These are phyloP conservation scores for Nemotelus nigrinus DNA, from an alignment of 2,888 invertebrate genomes.

Conservation along the genomic window DNA sequence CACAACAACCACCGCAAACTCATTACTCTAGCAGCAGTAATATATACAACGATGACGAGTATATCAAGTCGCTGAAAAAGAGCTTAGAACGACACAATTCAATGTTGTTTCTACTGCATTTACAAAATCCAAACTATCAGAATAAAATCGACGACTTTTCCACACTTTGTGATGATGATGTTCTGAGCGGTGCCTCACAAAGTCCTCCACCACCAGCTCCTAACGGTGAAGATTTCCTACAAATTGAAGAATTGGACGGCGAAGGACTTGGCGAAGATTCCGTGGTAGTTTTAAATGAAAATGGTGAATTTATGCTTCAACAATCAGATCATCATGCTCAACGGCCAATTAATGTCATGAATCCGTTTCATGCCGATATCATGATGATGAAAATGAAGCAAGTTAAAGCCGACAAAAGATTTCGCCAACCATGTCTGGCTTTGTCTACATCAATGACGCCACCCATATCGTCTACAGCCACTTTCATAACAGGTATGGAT, in stretches of 20 bases:
- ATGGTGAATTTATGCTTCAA: conserved; percentile 29
- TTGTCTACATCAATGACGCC: conserved; percentile 5
- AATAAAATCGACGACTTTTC: conserved; percentile 55
- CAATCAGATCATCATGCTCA: conserved; percentile 47
- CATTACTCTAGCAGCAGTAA: conserved; percentile 55
- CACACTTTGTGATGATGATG: conserved; percentile 55
- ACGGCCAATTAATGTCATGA: conserved; percentile 51
- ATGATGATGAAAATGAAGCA: conserved; percentile 52
- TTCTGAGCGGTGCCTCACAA: conserved; percentile 66
- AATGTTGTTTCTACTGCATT: conserved; percentile 62
- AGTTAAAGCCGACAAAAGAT: conserved; percentile 37
- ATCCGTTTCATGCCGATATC: conserved; percentile 57
- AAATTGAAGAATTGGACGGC: not conserved
- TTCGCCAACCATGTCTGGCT: conserved; percentile 55
- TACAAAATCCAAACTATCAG: conserved; percentile 62
- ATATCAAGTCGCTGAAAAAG: conserved; percentile 61
- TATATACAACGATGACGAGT: conserved; percentile 63
- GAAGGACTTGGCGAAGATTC: not conserved
- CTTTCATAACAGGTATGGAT: conserved; percentile 55
- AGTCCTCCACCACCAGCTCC: conserved; percentile 87
- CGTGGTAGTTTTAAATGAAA: conserved; percentile 15
- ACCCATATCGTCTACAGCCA: conserved; percentile 54
- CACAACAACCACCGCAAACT: conserved; percentile 1
- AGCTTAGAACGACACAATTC: conserved; percentile 63
- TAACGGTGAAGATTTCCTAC: conserved; percentile 67